phyloP scores from a whole-genome alignment of 1,140 invertebrate genomes.

The Drosophila kepulauana region DNA sequence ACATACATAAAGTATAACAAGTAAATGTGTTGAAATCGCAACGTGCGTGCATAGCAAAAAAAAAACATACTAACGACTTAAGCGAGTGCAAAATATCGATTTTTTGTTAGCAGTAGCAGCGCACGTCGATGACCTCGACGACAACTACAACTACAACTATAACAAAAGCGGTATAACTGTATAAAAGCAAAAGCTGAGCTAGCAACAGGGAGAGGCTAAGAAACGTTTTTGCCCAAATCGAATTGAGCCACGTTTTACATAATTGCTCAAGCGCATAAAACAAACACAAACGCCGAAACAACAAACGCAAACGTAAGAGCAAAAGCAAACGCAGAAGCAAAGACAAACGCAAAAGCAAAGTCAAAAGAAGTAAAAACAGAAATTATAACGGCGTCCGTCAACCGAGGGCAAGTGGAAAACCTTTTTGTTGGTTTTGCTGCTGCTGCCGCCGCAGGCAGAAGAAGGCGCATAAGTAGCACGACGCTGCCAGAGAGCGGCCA shows the following conservation, averaged over 20 bases:
- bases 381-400: conserved; percentile 68
- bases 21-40: conserved; percentile 21
- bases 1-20: conserved; percentile 12
- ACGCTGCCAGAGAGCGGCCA: conserved; percentile 48
- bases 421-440: conserved; percentile 32
- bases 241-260: conserved; percentile 75
- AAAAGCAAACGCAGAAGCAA: conserved; percentile 29
- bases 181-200: conserved; percentile 40
- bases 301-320: conserved; percentile 19
- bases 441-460: conserved; percentile 31
- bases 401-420: conserved; percentile 54
- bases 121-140: conserved; percentile 76
- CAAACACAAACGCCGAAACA: conserved; percentile 40
- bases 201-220: conserved; percentile 30
- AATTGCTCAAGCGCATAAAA: conserved; percentile 68
- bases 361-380: conserved; percentile 34
- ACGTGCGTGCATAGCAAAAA: conserved; percentile 17
- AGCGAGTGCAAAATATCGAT: conserved; percentile 70
- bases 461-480: conserved; percentile 50
- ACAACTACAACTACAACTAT: conserved; percentile 24
- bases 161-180: conserved; percentile 32
- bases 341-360: conserved; percentile 13
- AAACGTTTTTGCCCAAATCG: conserved; percentile 39
- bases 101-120: conserved; percentile 55
- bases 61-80: conserved; percentile 4